Evolutionary conservation across 2,888 invertebrate genomes (phyloP).

Genomic region (Bhutanitis thaidina): DNA sequence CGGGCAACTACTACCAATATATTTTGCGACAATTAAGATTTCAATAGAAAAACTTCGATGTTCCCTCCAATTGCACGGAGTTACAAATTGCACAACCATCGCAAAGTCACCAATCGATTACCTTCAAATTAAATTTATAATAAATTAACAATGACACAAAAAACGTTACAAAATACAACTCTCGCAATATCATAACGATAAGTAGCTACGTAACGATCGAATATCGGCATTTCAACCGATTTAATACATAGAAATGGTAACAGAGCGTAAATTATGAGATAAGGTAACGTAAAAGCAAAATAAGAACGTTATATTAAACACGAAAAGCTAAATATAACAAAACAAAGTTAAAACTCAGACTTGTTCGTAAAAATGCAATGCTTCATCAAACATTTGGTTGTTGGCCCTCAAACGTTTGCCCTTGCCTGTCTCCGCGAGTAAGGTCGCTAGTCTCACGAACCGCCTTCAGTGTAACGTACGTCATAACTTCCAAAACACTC

Average conservation of each 20-base stretch:
- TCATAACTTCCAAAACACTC: slow-evolving; percentile 28
- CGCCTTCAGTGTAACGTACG: slow-evolving; percentile 25
- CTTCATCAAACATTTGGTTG: slow-evolving; percentile 50
- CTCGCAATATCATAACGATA: slow-evolving; percentile 38
- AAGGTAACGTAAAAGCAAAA: slow-evolving; percentile 48
- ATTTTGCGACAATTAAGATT: slow-evolving; percentile 76
- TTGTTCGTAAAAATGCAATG: slow-evolving; percentile 54
- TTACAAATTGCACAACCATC: slow-evolving; percentile 43
- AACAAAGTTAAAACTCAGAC: slow-evolving; percentile 58
- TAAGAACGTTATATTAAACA: slow-evolving; percentile 44
- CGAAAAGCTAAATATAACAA: slow-evolving; percentile 48
- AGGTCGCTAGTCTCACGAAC: slow-evolving; percentile 34
- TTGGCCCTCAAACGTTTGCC: slow-evolving; percentile 50
- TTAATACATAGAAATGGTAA: slow-evolving; percentile 60
- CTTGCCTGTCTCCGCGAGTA: slow-evolving; percentile 32
- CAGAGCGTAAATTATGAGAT: slow-evolving; percentile 54
- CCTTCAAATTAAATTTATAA: slow-evolving; percentile 24
- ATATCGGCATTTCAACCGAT: slow-evolving; percentile 32
- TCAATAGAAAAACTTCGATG: slow-evolving; percentile 59
- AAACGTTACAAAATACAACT: slow-evolving; percentile 28
- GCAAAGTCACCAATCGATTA: slow-evolving; percentile 32
- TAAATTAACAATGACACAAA: slow-evolving; percentile 33
- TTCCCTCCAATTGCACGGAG: slow-evolving; percentile 52
- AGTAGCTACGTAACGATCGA: slow-evolving; percentile 25
- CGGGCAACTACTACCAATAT: slow-evolving; percentile 67